Base-by-base conservation (phyloP, 2,797 vertebrate species). In the Phoxinus dragarum region DNA sequence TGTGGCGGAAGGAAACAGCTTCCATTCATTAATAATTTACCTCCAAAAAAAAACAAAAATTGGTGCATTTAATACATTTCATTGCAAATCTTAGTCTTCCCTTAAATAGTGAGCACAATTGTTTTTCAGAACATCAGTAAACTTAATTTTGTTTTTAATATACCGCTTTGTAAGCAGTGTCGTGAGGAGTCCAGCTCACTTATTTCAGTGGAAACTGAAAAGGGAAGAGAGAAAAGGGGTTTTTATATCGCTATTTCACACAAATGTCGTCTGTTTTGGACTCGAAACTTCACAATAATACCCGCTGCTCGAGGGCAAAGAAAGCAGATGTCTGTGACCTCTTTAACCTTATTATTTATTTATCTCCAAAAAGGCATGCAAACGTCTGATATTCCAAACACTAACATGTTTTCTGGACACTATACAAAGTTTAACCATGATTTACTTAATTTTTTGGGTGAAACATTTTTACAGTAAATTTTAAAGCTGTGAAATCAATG, bases 161-260 rank as follows among this genome's bases (percentile, higher is more conserved):
- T 38, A 38, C 6, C 1, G 3, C 42, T 11, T 11, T 44, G 10
- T 11, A 47, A 47, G 44, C 44, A 47, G 47, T 47, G 14, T 14
- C 12, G 12, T 47, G 44, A 12, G 21, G 44, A 12, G 21, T 73
- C 8, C 11, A 27, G 40, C 42, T 14, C 38, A 6, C 7, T 40
- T 42, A 42, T 14, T 66, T 27, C 3, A 80, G 17, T 47, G 10
- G 78, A 80, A 67, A 80, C 42, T 49, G 21, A 80, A 80, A 80
- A 34, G 42, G 77, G 77, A 80, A 80, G 61, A 34, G 77, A 66
- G 42, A 49, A 34, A 23, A 23, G n/a, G 42, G 16, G 11, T 0
- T 47, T 80, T 80, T 36, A 11, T 77, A 61, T 77, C 42, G 23
- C 21, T 17, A 40, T 59, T 59, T 77, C 34, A 27, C 27, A 16